Conservation (phyloP, 2,797 vertebrate genomes). For the Cheracebus regulus region DNA sequence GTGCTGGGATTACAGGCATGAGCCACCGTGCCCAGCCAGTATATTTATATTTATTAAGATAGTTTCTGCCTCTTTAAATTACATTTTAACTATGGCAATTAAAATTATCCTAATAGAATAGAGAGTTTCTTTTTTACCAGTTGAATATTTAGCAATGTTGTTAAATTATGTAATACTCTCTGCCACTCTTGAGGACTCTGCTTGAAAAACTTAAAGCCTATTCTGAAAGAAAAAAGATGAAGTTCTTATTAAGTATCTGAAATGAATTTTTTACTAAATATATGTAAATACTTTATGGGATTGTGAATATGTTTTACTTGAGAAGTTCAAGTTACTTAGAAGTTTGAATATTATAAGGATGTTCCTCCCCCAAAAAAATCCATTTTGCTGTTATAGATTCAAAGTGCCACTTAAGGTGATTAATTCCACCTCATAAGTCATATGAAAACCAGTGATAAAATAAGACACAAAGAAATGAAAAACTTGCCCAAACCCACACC, state of each 20-base stretch:
- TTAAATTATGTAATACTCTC: not conserved
- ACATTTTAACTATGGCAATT: not conserved
- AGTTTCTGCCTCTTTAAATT: not conserved
- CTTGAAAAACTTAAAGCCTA: slow-evolving; percentile 2
- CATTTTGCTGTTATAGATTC: not conserved
- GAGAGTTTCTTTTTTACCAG: not conserved
- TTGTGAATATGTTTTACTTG: not conserved
- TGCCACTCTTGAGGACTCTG: not conserved
- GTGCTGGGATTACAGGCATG: no score
- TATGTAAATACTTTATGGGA: not conserved
- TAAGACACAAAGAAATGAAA: slow-evolving; percentile 29
- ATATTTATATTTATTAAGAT: not conserved
- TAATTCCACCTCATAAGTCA: not conserved
- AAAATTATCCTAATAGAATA: not conserved
- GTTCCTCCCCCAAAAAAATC: not conserved
- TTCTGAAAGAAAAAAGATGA: not conserved
- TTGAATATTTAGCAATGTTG: not conserved
- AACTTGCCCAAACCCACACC: slow-evolving; percentile 26
- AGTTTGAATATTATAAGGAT: not conserved
- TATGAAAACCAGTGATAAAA: not conserved
- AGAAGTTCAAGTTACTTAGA: slow-evolving; percentile 7
- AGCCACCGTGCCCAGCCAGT: not conserved
- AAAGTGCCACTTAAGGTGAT: not conserved
- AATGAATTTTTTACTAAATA: slow-evolving; percentile 10
- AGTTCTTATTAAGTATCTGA: slow-evolving; percentile 22